These are phyloP conservation scores for Percina caprodes DNA, from an alignment of 2,113 vertebrate species.

Conservation along the genomic window DNA sequence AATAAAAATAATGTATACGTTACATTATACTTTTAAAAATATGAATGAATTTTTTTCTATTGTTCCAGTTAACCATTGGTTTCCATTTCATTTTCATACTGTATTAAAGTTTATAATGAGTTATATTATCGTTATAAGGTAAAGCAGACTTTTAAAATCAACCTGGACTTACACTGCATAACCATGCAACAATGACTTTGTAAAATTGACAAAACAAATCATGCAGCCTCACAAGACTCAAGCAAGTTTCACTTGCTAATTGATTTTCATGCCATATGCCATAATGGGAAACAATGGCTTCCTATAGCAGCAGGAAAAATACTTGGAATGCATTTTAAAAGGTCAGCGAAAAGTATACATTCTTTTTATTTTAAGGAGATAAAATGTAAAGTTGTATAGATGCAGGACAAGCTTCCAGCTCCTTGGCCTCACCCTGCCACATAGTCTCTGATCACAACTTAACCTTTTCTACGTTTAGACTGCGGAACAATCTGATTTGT, in stretches of 20 bases:
- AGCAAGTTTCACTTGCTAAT: neutral
- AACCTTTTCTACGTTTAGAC: slow-evolving; percentile 9
- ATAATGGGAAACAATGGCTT: neutral
- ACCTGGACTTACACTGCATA: neutral
- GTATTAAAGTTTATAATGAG: neutral
- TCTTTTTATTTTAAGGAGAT: neutral
- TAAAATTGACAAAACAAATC: neutral
- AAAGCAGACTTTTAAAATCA: neutral
- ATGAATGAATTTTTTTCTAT: too few species aligned
- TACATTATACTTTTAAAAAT: too few species aligned
- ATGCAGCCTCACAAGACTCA: neutral
- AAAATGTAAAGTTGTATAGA: neutral
- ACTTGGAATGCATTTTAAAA: neutral
- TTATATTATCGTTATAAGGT: neutral
- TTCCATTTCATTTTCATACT: neutral
- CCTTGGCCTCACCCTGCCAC: neutral
- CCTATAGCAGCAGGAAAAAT: neutral
- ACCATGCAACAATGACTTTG: neutral
- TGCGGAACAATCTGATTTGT: too few species aligned
- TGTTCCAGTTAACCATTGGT: neutral
- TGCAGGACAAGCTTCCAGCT: neutral
- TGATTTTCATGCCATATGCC: neutral
- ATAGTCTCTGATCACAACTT: slow-evolving; percentile 51
- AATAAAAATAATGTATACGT: too few species aligned
- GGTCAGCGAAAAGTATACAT: neutral